These are phyloP conservation scores for Trypoxylus dichotomus DNA, from an alignment of 1,140 invertebrate genomes.

Conservation along the genomic window DNA sequence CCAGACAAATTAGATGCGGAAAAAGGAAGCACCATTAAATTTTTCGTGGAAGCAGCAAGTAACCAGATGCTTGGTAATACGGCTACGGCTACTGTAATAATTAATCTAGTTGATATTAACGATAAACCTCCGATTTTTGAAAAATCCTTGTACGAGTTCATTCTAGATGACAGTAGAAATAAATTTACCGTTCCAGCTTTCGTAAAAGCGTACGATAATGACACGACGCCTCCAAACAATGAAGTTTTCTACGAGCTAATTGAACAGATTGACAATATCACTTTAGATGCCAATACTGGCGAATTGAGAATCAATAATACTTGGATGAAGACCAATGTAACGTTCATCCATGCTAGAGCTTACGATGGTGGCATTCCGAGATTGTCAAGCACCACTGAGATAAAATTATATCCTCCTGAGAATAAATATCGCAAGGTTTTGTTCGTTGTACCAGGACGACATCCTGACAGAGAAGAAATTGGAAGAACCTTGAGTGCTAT, in stretches of 20 bases:
- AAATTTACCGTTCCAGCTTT: conserved; percentile 73
- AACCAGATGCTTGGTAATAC: conserved; percentile 78
- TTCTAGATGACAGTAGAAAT: conserved; percentile 70
- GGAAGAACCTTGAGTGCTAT: conserved; percentile 73
- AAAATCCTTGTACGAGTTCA: conserved; percentile 78
- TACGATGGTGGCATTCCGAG: conserved; percentile 81
- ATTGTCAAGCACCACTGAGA: conserved; percentile 64
- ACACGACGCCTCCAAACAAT: conserved; percentile 84
- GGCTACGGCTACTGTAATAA: conserved; percentile 70
- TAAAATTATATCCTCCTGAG: conserved; percentile 69
- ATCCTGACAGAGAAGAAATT: conserved; percentile 70
- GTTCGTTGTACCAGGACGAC: conserved; percentile 75
- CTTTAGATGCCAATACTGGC: conserved; percentile 76
- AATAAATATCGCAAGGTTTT: conserved; percentile 70
- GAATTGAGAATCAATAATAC: conserved; percentile 51
- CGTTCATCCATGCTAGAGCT: conserved; percentile 69
- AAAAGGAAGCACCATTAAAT: conserved; percentile 36
- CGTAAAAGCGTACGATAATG: conserved; percentile 79
- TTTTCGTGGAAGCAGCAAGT: conserved; percentile 84
- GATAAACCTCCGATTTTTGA: conserved; percentile 85
- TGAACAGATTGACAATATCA: conserved; percentile 42
- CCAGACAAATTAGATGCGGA: conserved; percentile 68
- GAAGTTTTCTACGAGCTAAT: conserved; percentile 82
- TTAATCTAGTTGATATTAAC: conserved; percentile 82
- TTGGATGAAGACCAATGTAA: conserved; percentile 58